Conservation (phyloP, 2,797 vertebrate genomes). For the Syngnathus acus region DNA sequence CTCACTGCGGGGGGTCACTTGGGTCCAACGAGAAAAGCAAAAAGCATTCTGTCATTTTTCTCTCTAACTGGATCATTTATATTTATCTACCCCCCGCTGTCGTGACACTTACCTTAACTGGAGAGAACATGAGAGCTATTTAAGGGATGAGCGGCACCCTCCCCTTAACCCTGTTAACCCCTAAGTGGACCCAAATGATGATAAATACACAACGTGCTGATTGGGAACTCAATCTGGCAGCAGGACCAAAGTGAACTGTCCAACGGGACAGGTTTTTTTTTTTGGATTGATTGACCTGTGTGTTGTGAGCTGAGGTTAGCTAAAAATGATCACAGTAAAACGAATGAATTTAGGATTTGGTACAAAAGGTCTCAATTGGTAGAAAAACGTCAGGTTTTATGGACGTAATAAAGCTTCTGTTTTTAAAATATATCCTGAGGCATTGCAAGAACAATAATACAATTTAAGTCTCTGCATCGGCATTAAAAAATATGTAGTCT, state of each 20-base stretch:
- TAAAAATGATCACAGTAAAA: not conserved
- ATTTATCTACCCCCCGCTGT: conserved; percentile 68
- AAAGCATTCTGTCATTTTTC: conserved; percentile 67
- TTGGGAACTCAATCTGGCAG: conserved; percentile 57
- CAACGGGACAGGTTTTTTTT: not conserved
- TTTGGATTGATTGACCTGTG: not conserved
- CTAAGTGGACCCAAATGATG: conserved; percentile 72
- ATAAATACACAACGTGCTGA: conserved; percentile 68
- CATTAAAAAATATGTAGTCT: too few species aligned
- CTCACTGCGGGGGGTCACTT: conserved; percentile 57
- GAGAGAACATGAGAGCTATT: conserved; percentile 61
- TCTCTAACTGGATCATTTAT: conserved; percentile 75
- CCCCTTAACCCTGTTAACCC: conserved; percentile 72
- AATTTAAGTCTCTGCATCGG: too few species aligned
- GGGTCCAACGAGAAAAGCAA: conserved; percentile 59
- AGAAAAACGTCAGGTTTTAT: too few species aligned
- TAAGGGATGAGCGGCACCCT: conserved; percentile 49
- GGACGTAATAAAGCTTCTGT: too few species aligned
- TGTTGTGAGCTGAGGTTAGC: not conserved
- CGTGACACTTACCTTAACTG: conserved; percentile 61
- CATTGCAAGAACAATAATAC: too few species aligned
- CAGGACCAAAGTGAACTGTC: conserved; percentile 33
- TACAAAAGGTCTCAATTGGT: not conserved
- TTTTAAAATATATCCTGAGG: too few species aligned
- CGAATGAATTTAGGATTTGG: not conserved